Conservation (phyloP, 2,113 vertebrate species). For the Pelecanus crispus region DNA sequence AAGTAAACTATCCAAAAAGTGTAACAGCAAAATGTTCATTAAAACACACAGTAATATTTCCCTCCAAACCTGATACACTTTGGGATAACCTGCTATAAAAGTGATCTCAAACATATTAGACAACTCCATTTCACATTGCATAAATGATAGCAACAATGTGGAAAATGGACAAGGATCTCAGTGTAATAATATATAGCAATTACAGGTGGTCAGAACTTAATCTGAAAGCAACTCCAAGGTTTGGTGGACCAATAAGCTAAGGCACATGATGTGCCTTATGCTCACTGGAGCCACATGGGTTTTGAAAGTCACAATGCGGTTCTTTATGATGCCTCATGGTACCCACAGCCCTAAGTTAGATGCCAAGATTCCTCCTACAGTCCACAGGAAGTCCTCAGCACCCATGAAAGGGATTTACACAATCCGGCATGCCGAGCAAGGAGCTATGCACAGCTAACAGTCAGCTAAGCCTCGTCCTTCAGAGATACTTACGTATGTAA, state of each 20-base stretch:
- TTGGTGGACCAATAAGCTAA: not conserved
- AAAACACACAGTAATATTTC: not conserved
- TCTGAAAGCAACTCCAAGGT: not conserved
- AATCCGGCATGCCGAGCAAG: not conserved
- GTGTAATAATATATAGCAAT: not conserved
- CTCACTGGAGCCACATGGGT: not conserved
- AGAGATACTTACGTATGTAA: rapidly evolving
- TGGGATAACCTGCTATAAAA: not conserved
- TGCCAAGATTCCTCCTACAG: not conserved
- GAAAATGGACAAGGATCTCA: not conserved
- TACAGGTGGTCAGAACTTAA: not conserved
- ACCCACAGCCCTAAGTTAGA: not conserved
- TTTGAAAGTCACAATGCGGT: not conserved
- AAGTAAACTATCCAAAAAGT: not conserved
- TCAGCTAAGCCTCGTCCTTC: not conserved
- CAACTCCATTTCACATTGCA: not conserved
- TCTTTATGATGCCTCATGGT: not conserved
- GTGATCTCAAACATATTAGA: not conserved
- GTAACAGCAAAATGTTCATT: not conserved
- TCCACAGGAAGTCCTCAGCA: not conserved
- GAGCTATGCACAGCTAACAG: not conserved
- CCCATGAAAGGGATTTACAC: not conserved
- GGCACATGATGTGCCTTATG: not conserved
- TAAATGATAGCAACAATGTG: not conserved
- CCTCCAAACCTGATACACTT: not conserved